A percentile compares a stretch with the other conserved stretches of the same genome.
Conservation (phyloP, 2,888 invertebrate genomes). For the Andrena hattorfiana region DNA sequence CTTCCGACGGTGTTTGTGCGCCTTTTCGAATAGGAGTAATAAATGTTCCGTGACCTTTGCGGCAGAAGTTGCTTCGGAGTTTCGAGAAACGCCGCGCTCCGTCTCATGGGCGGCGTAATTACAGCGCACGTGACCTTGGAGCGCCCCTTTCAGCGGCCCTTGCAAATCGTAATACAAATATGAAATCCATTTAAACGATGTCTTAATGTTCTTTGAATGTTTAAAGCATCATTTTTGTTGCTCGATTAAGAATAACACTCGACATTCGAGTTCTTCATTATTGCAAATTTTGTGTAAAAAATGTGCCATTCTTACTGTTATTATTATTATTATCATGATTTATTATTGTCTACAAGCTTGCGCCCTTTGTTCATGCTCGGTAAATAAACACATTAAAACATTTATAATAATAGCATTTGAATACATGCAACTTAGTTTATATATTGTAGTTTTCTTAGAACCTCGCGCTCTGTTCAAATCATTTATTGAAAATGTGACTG, state of each 20-base stretch:
- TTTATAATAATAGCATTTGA: no score
- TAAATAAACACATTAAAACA: no score
- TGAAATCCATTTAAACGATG: background rate
- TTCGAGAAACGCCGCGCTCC: constrained; percentile 36
- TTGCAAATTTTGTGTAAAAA: no score
- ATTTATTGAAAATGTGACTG: no score
- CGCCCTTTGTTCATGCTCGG: no score
- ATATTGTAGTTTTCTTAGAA: no score
- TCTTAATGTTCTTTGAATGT: background rate
- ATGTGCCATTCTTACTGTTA: no score
- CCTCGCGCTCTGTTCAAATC: no score
- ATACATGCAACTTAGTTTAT: no score
- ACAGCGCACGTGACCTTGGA: constrained; percentile 1
- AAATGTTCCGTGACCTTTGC: constrained; percentile 74
- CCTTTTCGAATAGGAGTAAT: constrained; percentile 72
- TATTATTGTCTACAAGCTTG: no score
- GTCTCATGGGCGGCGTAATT: constrained; percentile 23
- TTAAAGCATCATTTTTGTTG: background rate
- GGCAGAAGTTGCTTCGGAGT: constrained; percentile 37
- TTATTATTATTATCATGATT: no score
- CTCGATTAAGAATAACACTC: background rate
- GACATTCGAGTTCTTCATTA: no score
- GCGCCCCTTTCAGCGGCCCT: background rate
- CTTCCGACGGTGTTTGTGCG: constrained; percentile 58
- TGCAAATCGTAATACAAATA: background rate